phyloP scores from a whole-genome alignment of 1,140 invertebrate genomes.

The Drosophila orena region DNA sequence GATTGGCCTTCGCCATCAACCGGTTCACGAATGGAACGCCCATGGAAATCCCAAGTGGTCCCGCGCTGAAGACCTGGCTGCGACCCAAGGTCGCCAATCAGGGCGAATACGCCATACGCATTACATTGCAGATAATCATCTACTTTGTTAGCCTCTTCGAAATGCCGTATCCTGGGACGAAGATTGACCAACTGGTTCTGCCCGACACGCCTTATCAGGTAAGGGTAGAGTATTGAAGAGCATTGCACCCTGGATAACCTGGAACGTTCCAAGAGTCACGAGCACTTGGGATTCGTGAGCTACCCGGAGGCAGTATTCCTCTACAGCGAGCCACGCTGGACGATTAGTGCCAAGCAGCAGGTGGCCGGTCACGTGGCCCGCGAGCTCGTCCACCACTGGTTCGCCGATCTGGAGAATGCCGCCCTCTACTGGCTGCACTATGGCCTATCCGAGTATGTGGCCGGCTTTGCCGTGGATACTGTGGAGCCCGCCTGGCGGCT shows the following conservation, averaged over 20 bases:
- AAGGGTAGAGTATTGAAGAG: not conserved
- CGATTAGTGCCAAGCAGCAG: not conserved
- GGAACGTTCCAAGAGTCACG: not conserved
- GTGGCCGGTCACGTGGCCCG: conserved; percentile 5
- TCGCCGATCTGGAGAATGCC: not conserved
- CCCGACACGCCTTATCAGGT: not conserved
- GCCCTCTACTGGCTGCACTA: conserved; percentile 1
- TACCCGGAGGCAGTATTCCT: conserved; percentile 1
- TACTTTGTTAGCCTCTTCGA: not conserved
- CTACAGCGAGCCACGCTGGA: not conserved
- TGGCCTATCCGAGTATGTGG: conserved; percentile 2
- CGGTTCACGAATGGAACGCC: not conserved
- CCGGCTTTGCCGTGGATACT: conserved; percentile 9
- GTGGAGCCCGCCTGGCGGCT: conserved; percentile 1
- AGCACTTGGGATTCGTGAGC: conserved; percentile 1
- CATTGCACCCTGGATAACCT: too few relatives aligned
- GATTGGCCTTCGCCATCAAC: conserved; percentile 10
- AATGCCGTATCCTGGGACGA: not conserved
- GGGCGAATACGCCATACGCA: not conserved
- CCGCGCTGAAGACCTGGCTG: not conserved
- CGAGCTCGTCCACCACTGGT: conserved; percentile 10
- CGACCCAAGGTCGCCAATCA: not conserved
- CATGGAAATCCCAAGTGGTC: not conserved
- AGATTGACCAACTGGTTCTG: conserved; percentile 9
- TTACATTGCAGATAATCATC: not conserved